Conservation (phyloP, 2,888 invertebrate species). For the Eudasyphora cyanicolor region DNA sequence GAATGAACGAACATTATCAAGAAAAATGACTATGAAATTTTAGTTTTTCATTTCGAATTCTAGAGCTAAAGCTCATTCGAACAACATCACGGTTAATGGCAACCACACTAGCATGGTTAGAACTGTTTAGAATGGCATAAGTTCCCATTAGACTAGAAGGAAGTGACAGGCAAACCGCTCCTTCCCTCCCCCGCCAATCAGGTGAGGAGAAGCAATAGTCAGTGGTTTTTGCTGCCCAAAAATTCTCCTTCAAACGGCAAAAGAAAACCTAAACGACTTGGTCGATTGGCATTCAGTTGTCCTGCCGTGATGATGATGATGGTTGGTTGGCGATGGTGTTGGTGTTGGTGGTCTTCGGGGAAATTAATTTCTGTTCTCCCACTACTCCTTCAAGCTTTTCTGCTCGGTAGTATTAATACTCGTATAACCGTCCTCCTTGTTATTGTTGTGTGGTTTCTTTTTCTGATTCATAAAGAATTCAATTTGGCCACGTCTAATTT, state of each 20-base stretch:
- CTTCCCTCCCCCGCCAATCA: too few relatives aligned
- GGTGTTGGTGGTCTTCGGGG: conserved; percentile 75
- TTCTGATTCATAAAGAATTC: conserved; percentile 69
- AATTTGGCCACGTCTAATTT: conserved; percentile 74
- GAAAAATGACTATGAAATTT: neutral
- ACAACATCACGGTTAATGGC: neutral
- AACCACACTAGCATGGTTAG: neutral
- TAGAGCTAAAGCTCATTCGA: neutral
- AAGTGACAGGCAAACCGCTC: neutral
- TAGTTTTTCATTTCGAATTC: neutral
- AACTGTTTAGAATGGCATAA: too few relatives aligned
- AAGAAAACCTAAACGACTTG: conserved; percentile 43
- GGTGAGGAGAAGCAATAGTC: neutral
- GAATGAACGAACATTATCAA: too few relatives aligned
- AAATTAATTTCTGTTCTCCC: conserved; percentile 72
- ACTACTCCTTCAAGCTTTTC: too few relatives aligned
- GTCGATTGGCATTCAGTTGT: neutral
- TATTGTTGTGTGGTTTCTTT: neutral
- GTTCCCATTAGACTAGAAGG: too few relatives aligned
- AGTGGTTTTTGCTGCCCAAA: neutral
- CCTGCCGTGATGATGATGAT: neutral
- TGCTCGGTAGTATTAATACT: too few relatives aligned
- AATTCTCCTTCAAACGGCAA: neutral
- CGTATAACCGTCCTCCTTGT: neutral
- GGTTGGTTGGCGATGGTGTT: too few relatives aligned